Percentiles rank a stretch among this genome's conserved stretches.
Conservation (phyloP, 2,113 vertebrate genomes). For the Sapayoa aenigma region DNA sequence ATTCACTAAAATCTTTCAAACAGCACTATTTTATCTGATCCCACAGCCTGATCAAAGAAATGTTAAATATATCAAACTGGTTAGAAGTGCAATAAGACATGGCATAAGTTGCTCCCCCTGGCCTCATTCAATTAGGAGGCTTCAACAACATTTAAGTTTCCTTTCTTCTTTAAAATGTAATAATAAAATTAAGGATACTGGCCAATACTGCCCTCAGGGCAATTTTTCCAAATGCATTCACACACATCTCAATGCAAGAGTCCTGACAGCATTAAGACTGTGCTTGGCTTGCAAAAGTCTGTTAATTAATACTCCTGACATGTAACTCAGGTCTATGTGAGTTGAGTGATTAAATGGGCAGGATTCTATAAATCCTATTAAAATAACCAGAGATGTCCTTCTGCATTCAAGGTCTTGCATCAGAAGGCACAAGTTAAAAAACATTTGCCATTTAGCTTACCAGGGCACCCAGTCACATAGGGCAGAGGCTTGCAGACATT, state of each 20-base stretch:
- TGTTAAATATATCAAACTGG: not conserved
- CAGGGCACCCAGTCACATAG: constrained; percentile 73
- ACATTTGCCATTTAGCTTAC: constrained; percentile 58
- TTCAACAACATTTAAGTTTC: not conserved
- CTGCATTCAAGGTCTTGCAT: not conserved
- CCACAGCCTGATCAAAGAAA: not conserved
- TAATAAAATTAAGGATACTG: not conserved
- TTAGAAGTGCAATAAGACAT: not conserved
- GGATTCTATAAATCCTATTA: not conserved
- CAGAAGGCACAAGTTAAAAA: not conserved
- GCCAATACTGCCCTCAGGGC: not conserved
- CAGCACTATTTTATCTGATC: not conserved
- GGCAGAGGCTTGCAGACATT: constrained; percentile 90
- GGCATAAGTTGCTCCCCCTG: not conserved
- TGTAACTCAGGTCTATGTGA: not conserved
- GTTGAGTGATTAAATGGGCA: not conserved
- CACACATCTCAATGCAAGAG: not conserved
- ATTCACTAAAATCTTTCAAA: not conserved
- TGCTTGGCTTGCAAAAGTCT: not conserved
- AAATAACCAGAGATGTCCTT: not conserved
- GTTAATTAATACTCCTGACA: not conserved
- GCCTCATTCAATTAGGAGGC: not conserved
- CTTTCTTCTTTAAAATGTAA: not conserved
- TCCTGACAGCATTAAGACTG: not conserved
- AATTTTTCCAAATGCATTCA: not conserved